Conservation (phyloP, 1,140 invertebrate genomes). For the Mycetomoellerius zeteki region DNA sequence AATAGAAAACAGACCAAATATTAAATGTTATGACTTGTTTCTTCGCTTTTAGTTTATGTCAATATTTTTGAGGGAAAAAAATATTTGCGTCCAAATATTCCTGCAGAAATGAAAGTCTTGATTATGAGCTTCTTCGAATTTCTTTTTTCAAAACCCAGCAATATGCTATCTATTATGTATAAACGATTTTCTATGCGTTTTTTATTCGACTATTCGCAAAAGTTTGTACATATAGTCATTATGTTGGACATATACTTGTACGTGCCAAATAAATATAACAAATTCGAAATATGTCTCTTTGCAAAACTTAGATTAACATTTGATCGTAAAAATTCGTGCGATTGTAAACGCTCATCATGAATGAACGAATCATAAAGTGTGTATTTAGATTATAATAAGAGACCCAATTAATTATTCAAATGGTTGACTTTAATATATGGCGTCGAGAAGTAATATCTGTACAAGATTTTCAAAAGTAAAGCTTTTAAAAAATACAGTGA, state of each 20-base stretch:
- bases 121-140: slow-evolving; percentile 48
- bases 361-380: background rate
- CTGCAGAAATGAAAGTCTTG: slow-evolving; percentile 9
- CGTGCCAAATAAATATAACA: slow-evolving; percentile 53
- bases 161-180: background rate
- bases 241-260: slow-evolving; percentile 24
- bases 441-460: slow-evolving; percentile 39
- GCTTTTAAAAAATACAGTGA: background rate
- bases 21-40: background rate
- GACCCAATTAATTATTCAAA: slow-evolving; percentile 15
- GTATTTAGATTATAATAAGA: slow-evolving; percentile 43
- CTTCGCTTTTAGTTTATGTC: background rate
- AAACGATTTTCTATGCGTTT: slow-evolving; percentile 27
- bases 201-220: background rate
- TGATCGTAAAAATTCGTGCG: background rate
- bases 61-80: background rate
- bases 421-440: slow-evolving; percentile 17
- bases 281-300: slow-evolving; percentile 9
- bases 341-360: background rate
- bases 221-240: slow-evolving; percentile 20
- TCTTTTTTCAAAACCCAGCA: background rate
- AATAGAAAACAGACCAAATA: background rate
- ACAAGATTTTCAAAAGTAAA: slow-evolving; percentile 48
- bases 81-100: background rate
- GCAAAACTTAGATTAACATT: slow-evolving; percentile 18